Percentiles rank a stretch among this genome's conserved stretches.
phyloP scores from a whole-genome alignment of 2,113 vertebrate genomes.

The Oxygymnocypris stewartii region DNA sequence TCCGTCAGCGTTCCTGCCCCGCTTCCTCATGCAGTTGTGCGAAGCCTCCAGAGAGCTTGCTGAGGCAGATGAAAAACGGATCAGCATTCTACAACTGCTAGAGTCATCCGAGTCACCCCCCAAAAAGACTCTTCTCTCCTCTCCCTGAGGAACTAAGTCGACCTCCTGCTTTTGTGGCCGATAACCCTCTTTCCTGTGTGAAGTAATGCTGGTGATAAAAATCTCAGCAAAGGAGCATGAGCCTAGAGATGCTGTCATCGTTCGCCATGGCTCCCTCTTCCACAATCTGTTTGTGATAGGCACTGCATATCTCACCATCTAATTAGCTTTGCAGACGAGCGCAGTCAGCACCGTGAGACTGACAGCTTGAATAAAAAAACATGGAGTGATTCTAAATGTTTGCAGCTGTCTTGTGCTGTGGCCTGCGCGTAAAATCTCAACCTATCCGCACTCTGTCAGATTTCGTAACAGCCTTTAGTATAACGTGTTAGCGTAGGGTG shows the following conservation, averaged over 20 bases:
- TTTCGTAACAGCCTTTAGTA: conserved; percentile 55
- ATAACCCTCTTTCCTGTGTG: conserved; percentile 69
- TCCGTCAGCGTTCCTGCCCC: conserved; percentile 61
- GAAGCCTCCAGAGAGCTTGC: conserved; percentile 64
- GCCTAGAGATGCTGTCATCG: conserved; percentile 41
- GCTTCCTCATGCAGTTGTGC: conserved; percentile 61
- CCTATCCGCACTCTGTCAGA: conserved; percentile 54
- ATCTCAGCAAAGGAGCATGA: conserved; percentile 47
- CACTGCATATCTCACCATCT: conserved; percentile 56
- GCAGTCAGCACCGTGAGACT: conserved; percentile 51
- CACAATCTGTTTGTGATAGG: conserved; percentile 58
- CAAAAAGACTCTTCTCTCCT: conserved; percentile 31
- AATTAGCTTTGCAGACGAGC: conserved; percentile 53
- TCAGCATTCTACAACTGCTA: conserved; percentile 46
- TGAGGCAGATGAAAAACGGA: conserved; percentile 69
- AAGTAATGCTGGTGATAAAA: conserved; percentile 50
- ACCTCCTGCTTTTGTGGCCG: conserved; percentile 49
- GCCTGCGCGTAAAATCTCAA: conserved; percentile 58
- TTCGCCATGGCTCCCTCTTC: conserved; percentile 42
- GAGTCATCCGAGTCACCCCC: conserved; percentile 14
- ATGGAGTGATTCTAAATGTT: conserved; percentile 66
- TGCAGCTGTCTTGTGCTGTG: conserved; percentile 67
- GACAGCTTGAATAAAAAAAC: conserved; percentile 57
- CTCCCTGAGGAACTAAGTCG: conserved; percentile 53
- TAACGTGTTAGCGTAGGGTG: background rate